phyloP scores from a whole-genome alignment of 1,140 invertebrate genomes.

The Dendroctonus ponderosae region DNA sequence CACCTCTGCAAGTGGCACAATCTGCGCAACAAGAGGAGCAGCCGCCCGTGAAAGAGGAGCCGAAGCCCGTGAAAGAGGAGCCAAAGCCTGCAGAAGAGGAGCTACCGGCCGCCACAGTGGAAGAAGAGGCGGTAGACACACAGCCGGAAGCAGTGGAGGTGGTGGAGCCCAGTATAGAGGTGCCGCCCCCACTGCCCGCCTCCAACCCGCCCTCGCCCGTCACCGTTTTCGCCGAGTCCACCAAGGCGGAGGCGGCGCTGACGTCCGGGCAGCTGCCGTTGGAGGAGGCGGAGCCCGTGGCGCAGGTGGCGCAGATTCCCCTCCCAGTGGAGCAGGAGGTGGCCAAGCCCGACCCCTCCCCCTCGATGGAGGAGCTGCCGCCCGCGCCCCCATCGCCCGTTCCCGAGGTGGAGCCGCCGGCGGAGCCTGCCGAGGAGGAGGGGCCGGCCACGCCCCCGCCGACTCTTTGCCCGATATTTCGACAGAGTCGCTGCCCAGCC shows the following conservation, averaged over 20 bases:
- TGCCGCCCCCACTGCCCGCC: conserved; percentile 50
- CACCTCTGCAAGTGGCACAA: too few species aligned
- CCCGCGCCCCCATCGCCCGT: conserved; percentile 28
- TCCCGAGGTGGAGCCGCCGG: conserved; percentile 2
- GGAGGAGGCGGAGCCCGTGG: conserved; percentile 4
- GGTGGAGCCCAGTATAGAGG: conserved; percentile 47
- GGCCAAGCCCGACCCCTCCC: conserved; percentile 9
- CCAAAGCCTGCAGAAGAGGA: background rate
- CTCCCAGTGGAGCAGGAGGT: background rate
- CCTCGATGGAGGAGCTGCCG: conserved; percentile 27
- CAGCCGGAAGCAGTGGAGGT: background rate
- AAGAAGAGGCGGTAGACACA: background rate
- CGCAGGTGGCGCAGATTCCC: conserved; percentile 11
- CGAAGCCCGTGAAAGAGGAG: too few species aligned
- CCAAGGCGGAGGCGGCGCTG: conserved; percentile 43
- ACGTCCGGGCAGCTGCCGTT: conserved; percentile 27
- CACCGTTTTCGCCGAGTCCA: conserved; percentile 50
- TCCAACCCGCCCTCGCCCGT: conserved; percentile 50
- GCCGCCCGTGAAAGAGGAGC: too few species aligned
- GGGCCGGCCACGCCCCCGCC: conserved; percentile 34
- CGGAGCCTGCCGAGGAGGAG: conserved; percentile 4
- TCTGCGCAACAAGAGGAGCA: too few species aligned
- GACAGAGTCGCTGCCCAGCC: conserved; percentile 49
- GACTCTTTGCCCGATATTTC: conserved; percentile 49
- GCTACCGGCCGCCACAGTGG: background rate